Evolutionary conservation across 2,888 invertebrate species (phyloP).

Genomic region (Hylaea fasciaria): DNA sequence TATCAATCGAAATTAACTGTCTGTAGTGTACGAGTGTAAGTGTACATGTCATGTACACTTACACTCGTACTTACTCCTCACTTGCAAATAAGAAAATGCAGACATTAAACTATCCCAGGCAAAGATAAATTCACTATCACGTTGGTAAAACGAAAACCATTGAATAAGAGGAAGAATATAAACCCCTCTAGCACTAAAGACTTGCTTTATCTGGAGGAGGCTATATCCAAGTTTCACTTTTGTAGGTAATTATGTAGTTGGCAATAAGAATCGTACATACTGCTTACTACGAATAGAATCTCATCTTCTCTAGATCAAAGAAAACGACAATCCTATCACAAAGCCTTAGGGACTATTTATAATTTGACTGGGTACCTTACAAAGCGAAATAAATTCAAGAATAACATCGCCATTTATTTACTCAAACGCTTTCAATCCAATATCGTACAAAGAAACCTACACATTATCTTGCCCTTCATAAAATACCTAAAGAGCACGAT

Average conservation of each 20-base stretch:
- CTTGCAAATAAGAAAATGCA: constrained; percentile 46
- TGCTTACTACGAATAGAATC: too few species aligned
- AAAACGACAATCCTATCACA: too few species aligned
- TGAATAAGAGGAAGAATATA: constrained; percentile 24
- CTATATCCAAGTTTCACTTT: too few species aligned
- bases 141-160: constrained; percentile 10
- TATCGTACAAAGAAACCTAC: constrained; percentile 43
- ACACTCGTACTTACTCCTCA: constrained; percentile 22
- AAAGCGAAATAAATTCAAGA: not conserved
- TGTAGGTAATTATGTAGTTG: too few species aligned
- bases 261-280: too few species aligned
- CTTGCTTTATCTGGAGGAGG: too few species aligned
- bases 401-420: not conserved
- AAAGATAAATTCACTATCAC: constrained; percentile 58
- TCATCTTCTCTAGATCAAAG: too few species aligned
- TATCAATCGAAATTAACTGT: constrained; percentile 65
- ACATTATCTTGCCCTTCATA: constrained; percentile 54
- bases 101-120: constrained; percentile 49
- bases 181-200: constrained; percentile 10
- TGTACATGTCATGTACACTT: too few species aligned
- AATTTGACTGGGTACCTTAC: too few species aligned
- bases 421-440: constrained; percentile 21
- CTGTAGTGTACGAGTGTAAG: too few species aligned
- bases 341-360: too few species aligned
- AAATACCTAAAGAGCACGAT: constrained; percentile 57